Percentiles rank a stretch among this genome's conserved stretches.
Conservation (phyloP, 2,888 invertebrate genomes). For the Thymelicus lineola region DNA sequence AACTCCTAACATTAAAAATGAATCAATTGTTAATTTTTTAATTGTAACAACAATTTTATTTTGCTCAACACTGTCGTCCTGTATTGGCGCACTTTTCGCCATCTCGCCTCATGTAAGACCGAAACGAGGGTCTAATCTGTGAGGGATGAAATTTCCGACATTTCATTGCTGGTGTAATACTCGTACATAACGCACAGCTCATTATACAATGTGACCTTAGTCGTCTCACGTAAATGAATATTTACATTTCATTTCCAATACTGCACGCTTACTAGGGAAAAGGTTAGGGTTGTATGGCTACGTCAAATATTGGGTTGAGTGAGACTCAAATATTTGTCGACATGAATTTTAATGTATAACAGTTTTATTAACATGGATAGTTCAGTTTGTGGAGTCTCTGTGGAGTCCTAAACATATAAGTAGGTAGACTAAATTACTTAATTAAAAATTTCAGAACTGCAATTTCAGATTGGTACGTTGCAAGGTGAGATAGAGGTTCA, state of each 20-base stretch:
- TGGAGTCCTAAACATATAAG: neutral
- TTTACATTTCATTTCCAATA: slow-evolving; percentile 1
- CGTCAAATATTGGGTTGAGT: neutral
- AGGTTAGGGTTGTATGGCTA: neutral
- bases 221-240: slow-evolving; percentile 8
- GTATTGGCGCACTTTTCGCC: too few species aligned
- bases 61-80: too few species aligned
- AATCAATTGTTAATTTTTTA: too few species aligned
- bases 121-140: slow-evolving; percentile 8
- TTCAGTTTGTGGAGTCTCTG: neutral
- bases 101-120: neutral
- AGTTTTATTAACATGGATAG: neutral
- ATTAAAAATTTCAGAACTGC: too few species aligned
- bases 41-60: too few species aligned
- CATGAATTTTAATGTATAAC: slow-evolving; percentile 4
- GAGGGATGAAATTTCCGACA: slow-evolving; percentile 6
- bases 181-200: neutral
- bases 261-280: neutral
- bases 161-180: neutral
- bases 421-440: too few species aligned
- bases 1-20: too few species aligned
- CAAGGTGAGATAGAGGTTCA: too few species aligned
- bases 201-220: slow-evolving; percentile 3
- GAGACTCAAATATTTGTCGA: slow-evolving; percentile 8
- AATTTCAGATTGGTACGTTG: too few species aligned